Evolutionary conservation across 2,888 invertebrate species (phyloP), one percentile per base, ranked within the genome.

Genomic region (Tetragonisca angustula): DNA sequence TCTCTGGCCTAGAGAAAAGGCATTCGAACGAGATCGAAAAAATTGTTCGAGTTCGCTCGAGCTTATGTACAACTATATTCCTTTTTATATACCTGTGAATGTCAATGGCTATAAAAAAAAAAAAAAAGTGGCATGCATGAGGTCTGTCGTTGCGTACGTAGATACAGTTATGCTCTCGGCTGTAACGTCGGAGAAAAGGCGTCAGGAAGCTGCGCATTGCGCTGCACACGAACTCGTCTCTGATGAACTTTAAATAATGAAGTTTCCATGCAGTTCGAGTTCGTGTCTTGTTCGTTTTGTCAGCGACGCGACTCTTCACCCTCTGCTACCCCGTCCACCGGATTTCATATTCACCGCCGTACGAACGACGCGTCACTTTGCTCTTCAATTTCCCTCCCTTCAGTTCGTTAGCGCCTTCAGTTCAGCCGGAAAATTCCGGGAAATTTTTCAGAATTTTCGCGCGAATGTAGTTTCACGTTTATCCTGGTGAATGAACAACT

Each of bases 221-320:
- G 43, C 9, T 43, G 36, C 56, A 15, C 19, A 9, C 19, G 17
- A 61, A 56, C 43, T 65, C 43, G 54, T 19, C 43, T 54, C 91
- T 36, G 91, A 90, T 91, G 91, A 92, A 91, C 87, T 89, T 88
- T 91, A 89, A 91, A 91, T 91, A 91, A 92, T 92, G 89, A 90
- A 92, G 83, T 87, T 89, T 50, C 56, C 78, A 73, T 78, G 79
- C 79, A 54, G 50, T 50, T 73, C 64, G 65, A 56, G 19, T 21
- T 27, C 62, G 54, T 59, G 11, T 68, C 65, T 6, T 36, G 64
- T 76, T 69, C 64, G 36, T 59, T 56, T 9, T 67, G 50, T 59
- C 13, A 49, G 49, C 19, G 19, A 21, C 72, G 54, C 71, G n/a
- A 11, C 21, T 52, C 74, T 73, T 61, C 79, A 27, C 43, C 52